Conservation (phyloP, 2,888 invertebrate genomes). For the Mylabris sibirica region DNA sequence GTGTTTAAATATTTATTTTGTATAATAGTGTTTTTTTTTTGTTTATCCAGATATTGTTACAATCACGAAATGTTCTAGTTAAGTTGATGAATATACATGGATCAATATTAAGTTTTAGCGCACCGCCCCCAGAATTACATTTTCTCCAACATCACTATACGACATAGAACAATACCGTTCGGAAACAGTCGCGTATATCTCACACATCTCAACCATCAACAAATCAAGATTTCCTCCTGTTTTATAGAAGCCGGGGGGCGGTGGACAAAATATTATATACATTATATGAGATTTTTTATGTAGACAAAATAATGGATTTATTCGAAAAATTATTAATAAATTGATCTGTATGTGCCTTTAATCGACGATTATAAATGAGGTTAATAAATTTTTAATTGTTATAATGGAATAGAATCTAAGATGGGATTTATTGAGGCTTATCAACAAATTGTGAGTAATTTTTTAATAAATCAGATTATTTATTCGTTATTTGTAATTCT, state of each 20-base stretch:
- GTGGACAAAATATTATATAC: too few species aligned
- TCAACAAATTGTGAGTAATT: not conserved
- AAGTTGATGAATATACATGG: not conserved
- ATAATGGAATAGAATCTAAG: not conserved
- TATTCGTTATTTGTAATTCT: not conserved
- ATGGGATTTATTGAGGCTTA: not conserved
- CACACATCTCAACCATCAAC: not conserved
- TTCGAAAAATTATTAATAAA: not conserved
- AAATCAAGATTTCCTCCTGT: not conserved
- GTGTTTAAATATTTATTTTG: not conserved
- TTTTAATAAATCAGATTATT: not conserved
- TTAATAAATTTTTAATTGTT: not conserved
- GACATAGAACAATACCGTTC: not conserved
- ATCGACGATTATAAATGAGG: not conserved
- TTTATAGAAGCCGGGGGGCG: not conserved
- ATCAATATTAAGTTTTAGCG: constrained; percentile 8
- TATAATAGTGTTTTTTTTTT: not conserved
- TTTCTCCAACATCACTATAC: constrained; percentile 7
- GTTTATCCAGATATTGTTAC: not conserved
- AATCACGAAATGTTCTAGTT: not conserved
- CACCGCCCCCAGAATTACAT: constrained; percentile 2
- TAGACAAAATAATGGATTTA: not conserved
- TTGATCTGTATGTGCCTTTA: not conserved
- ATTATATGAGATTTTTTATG: not conserved
- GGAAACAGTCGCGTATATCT: constrained; percentile 5